Percentiles rank a stretch among this genome's conserved stretches.
These are phyloP conservation scores for Serranus cabrilla DNA, from an alignment of 2,797 vertebrate genomes.

Conservation along the genomic window DNA sequence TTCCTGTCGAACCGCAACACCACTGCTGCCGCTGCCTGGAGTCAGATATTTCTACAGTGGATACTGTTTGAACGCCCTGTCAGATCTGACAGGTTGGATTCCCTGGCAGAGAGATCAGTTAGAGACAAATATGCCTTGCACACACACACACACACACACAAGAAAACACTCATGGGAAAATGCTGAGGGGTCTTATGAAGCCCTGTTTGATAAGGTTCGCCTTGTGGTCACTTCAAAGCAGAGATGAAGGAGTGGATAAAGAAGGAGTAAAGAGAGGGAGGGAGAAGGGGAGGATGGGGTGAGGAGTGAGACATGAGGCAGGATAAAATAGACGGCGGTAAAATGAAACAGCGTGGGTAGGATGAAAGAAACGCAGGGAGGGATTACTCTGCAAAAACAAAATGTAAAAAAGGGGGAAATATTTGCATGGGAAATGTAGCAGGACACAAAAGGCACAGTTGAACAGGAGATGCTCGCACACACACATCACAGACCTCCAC, in stretches of 20 bases:
- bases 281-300: neutral
- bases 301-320: conserved; percentile 13
- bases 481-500: conserved; percentile 10
- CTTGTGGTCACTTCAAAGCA: conserved; percentile 70
- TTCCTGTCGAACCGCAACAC: conserved; percentile 56
- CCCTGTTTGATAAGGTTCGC: conserved; percentile 47
- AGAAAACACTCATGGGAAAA: conserved; percentile 23
- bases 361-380: conserved; percentile 44
- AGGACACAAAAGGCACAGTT: conserved; percentile 10
- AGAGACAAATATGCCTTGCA: conserved; percentile 55
- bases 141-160: conserved; percentile 10
- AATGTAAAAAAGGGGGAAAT: conserved; percentile 8
- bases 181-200: conserved; percentile 39
- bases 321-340: conserved; percentile 19
- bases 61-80: conserved; percentile 65
- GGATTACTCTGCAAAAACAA: conserved; percentile 35
- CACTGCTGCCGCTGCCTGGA: conserved; percentile 45
- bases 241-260: conserved; percentile 56
- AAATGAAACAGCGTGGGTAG: conserved; percentile 25
- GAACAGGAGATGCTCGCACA: neutral
- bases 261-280: conserved; percentile 25
- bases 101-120: conserved; percentile 48
- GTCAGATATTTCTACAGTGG: conserved; percentile 58
- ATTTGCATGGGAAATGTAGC: conserved; percentile 16
- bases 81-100: conserved; percentile 63